Evolutionary conservation across 2,113 vertebrate genomes (phyloP), one percentile per base, ranked within the genome.

Genomic region (Odocoileus hemionus): DNA sequence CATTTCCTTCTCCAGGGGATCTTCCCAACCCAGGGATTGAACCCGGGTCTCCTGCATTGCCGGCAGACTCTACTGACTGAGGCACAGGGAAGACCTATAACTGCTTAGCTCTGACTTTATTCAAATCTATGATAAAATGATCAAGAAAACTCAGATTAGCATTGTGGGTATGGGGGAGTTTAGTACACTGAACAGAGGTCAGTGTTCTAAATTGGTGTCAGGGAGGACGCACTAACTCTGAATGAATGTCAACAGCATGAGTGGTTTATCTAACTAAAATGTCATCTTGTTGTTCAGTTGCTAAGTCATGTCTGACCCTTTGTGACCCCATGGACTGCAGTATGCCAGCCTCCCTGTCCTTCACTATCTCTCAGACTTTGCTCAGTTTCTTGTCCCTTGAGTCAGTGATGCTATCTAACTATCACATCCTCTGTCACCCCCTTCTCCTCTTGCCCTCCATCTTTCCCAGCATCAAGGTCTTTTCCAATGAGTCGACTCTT

Each of bases 41-140:
- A 70, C 9, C n/a, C 36, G 67, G 19, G 67, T 39, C n/a, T 70
- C 19, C 19, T 70, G n/a, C n/a, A 36, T 70, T 23, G 19, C 19
- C 12, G n/a, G 67, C 64, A 70, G 64, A 36, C n/a, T 36, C 9
- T 70, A 70, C n/a, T 5, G n/a, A 70, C 67, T 39, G 67, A 70
- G n/a, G 9, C 5, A 39, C n/a, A 39, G 19, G 67, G n/a, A 70
- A 23, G 19, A 70, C 19, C 67, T 39, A 79, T 12, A 13, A 78
- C 76, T 92, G 64, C 89, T 97, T 96, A 96, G 36, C 57, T 97
- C 80, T 58, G 70, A 58, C 45, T 43, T 92, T 93, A 93, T 94
- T 76, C 86, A 97, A 95, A 93, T 93, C 86, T 78, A 9, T 86
- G 30, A 96, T 95, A 87, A 94, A 78, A 39, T 78, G 87, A 94